These are phyloP conservation scores for Tipula vernalis DNA, from an alignment of 2,888 invertebrate species.

Conservation along the genomic window DNA sequence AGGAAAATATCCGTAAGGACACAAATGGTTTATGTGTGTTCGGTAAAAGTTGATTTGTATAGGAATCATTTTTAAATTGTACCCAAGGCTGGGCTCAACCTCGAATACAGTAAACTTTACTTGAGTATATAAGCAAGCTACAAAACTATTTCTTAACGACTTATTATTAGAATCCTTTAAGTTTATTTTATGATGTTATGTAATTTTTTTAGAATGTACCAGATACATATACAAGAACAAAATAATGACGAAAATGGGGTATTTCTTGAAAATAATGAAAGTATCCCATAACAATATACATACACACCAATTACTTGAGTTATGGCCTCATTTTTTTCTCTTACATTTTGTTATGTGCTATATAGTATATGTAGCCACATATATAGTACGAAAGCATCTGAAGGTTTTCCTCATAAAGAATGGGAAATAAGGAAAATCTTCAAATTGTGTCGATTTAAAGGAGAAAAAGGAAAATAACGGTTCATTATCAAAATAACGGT, in stretches of 20 bases:
- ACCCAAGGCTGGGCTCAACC: neutral
- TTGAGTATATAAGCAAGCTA: neutral
- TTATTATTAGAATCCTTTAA: neutral
- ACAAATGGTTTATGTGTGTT: neutral
- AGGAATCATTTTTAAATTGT: neutral
- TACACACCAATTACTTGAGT: neutral
- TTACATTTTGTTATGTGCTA: neutral
- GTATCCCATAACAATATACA: neutral
- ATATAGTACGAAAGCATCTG: neutral
- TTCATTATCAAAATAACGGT: neutral
- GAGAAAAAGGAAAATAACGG: neutral
- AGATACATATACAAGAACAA: neutral
- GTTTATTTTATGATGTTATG: neutral
- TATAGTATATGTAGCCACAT: no score
- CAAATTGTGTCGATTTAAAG: neutral
- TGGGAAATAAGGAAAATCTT: neutral
- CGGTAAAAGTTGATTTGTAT: neutral
- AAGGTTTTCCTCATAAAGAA: neutral
- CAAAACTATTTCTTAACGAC: neutral
- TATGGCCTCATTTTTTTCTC: neutral
- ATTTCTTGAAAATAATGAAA: neutral
- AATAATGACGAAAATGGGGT: neutral
- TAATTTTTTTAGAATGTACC: neutral
- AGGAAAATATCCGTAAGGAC: neutral
- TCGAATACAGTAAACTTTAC: neutral